phyloP scores from a whole-genome alignment of 2,888 invertebrate genomes.

The Ectemnius continuus region DNA sequence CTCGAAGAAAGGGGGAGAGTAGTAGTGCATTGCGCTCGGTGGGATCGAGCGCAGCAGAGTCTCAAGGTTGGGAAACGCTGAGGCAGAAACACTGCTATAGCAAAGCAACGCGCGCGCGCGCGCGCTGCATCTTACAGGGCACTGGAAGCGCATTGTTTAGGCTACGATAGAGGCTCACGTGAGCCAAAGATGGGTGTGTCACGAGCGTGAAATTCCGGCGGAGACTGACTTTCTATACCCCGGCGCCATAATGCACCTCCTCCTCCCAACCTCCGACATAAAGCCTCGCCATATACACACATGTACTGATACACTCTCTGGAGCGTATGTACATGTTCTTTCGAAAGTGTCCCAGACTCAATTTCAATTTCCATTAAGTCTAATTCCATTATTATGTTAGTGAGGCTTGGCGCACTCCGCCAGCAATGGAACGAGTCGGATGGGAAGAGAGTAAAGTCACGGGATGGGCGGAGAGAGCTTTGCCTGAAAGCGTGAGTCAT shows the following conservation, averaged over 20 bases:
- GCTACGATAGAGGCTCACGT: slow-evolving; percentile 53
- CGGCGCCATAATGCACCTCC: no score
- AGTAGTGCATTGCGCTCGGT: neutral
- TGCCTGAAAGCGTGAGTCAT: no score
- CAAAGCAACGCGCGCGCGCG: neutral
- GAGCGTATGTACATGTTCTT: no score
- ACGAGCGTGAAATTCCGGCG: slow-evolving; percentile 61
- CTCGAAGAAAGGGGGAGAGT: neutral
- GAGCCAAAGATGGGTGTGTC: slow-evolving; percentile 62
- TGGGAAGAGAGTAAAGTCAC: no score
- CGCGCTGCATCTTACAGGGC: slow-evolving; percentile 49
- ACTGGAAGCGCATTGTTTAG: slow-evolving; percentile 70
- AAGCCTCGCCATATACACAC: no score
- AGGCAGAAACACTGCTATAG: neutral
- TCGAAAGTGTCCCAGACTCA: no score
- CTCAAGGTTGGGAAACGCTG: slow-evolving; percentile 40
- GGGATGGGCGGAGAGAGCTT: no score
- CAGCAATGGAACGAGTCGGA: no score
- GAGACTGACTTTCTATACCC: no score
- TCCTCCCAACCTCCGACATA: no score
- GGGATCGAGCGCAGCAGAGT: neutral
- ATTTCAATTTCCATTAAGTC: no score
- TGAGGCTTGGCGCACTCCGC: neutral
- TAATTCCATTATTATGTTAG: neutral
- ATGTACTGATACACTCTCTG: no score